Base-by-base conservation (phyloP, 1,140 invertebrate genomes). In the Drosophila baimaii region DNA sequence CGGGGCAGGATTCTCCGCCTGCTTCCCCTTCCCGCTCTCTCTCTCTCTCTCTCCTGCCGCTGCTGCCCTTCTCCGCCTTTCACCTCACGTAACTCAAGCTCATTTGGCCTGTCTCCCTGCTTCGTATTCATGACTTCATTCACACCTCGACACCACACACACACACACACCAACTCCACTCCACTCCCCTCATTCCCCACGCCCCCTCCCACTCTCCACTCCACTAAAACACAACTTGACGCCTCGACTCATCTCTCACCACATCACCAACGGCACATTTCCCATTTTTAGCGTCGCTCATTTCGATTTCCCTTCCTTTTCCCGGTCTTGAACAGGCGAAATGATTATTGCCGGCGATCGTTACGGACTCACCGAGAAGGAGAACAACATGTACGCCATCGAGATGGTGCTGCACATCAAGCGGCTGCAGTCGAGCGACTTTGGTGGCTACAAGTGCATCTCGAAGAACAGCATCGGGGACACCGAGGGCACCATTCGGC, bases 401-500 rank as follows among this genome's bases (percentile, higher is more conserved):
- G 95, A 96, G 85, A 96, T 97, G 96, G 93, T 95, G 46, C 93
- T 98, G 23, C 94, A 95, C 19, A 96, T 98, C 35, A 93, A 94
- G 44, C 94, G 95, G 62, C 94, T 98, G 35, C 95, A 96, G 57
- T 93, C 94, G 51, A 94, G 94, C 35, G 97, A 98, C 92, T 95
- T 97, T 81, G 97, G 97, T 3, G 95, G 96, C 12, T 98, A 98
- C 93, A 97, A 96, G 88, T 98, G 97, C 92, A 97, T 98, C 70
- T 97, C 97, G 17, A 97, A 97, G 92, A 98, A 98, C 93, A 96
- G 96, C 33, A 95, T 98, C 63, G 97, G 97, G 3, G 96, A 96
- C 71, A 97, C 97, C 15, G 96, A 97, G 88, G 96, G 96, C 46
- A 96, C 95, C 72, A 97, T 98, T 86, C 94, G 96, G 72, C 93